Evolutionary conservation across 2,888 invertebrate genomes (phyloP).

Genomic region (Idaea straminata): DNA sequence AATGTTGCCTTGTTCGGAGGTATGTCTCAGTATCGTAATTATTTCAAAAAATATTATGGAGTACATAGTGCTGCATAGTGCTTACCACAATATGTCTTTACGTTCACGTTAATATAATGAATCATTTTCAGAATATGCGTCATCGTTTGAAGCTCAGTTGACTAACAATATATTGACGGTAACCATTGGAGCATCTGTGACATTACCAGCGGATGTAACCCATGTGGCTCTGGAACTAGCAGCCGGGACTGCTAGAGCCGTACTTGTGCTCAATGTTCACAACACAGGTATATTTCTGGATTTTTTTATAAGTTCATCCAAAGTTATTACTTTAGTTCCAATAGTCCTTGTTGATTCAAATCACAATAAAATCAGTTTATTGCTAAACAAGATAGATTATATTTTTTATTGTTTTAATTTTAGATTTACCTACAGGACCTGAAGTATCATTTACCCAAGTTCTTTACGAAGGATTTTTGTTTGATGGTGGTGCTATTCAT

Average conservation of each 20-base stretch:
- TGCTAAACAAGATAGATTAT: too few relatives aligned
- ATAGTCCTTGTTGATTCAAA: too few relatives aligned
- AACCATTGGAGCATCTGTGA: slow-evolving; percentile 28
- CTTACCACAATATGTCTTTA: slow-evolving; percentile 32
- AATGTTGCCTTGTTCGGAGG: slow-evolving; percentile 49
- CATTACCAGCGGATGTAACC: slow-evolving; percentile 37
- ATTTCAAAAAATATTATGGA: too few relatives aligned
- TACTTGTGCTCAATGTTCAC: slow-evolving; percentile 37
- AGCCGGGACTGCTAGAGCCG: slow-evolving; percentile 46
- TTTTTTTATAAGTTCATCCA: too few relatives aligned
- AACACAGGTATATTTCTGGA: too few relatives aligned
- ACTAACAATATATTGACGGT: slow-evolving; percentile 40
- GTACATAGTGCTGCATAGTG: slow-evolving; percentile 22
- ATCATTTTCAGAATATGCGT: slow-evolving; percentile 42
- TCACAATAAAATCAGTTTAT: too few relatives aligned
- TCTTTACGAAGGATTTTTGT: slow-evolving; percentile 50
- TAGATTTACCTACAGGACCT: not conserved
- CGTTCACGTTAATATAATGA: not conserved
- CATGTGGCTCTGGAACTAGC: slow-evolving; percentile 48
- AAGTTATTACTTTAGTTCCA: too few relatives aligned
- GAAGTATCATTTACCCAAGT: slow-evolving; percentile 49
- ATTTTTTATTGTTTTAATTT: too few relatives aligned
- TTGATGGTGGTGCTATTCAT: slow-evolving; percentile 42
- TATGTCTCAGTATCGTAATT: slow-evolving; percentile 26
- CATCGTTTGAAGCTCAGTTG: slow-evolving; percentile 40